phyloP scores from a whole-genome alignment of 2,797 vertebrate genomes.

The Enteromius thamalakanensis region DNA sequence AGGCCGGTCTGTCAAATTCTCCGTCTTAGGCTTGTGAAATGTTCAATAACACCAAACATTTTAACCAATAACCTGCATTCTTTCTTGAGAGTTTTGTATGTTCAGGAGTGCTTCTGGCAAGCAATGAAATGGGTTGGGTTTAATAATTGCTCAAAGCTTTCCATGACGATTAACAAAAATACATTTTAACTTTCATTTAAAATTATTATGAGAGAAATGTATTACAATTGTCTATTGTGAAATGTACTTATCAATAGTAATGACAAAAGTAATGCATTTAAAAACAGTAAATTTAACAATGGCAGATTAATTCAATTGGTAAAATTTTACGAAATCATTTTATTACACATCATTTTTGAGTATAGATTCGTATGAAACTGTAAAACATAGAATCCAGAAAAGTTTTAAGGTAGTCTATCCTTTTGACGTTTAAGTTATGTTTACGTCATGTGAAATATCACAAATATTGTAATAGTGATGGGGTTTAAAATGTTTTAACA shows the following conservation, averaged over 20 bases:
- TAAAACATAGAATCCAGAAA: background rate
- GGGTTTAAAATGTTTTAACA: background rate
- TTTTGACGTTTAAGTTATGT: background rate
- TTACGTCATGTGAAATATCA: background rate
- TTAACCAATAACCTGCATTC: conserved; percentile 10
- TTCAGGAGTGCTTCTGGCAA: conserved; percentile 1
- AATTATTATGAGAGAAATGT: background rate
- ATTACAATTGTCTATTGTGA: background rate
- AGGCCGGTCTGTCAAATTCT: background rate
- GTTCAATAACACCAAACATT: background rate
- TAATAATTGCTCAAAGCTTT: conserved; percentile 1
- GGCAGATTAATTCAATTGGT: background rate
- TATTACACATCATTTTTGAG: background rate
- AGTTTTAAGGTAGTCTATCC: background rate
- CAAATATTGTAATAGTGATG: background rate
- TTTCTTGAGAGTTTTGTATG: background rate
- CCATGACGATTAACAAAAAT: background rate
- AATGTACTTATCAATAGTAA: background rate
- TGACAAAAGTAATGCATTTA: background rate
- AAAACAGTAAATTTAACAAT: background rate
- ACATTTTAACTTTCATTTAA: background rate
- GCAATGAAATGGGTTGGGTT: background rate
- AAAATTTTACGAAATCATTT: background rate
- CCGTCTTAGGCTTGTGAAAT: background rate
- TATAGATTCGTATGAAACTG: background rate